Evolutionary conservation across 2,888 invertebrate species (phyloP).

Genomic region (Eupeodes latifasciatus): DNA sequence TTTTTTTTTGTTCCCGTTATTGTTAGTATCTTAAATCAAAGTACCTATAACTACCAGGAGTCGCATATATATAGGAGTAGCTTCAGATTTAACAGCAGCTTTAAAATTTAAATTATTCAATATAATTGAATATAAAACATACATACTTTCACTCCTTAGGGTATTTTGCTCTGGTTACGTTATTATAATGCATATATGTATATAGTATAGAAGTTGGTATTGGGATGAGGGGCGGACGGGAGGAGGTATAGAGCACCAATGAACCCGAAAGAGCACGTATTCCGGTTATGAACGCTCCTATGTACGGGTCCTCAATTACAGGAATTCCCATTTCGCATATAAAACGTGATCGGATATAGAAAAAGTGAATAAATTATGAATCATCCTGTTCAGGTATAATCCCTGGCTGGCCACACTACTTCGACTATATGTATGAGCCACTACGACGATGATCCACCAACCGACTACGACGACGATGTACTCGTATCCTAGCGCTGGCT

Average conservation of each 20-base stretch:
- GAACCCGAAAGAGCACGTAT: conserved; percentile 64
- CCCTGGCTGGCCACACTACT: conserved; percentile 67
- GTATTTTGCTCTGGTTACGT: conserved; percentile 5
- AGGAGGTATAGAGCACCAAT: conserved; percentile 22
- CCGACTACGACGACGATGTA: neutral
- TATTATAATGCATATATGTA: neutral
- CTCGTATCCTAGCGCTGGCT: neutral
- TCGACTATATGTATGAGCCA: neutral
- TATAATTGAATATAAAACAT: conserved; percentile 37
- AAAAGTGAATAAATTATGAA: conserved; percentile 72
- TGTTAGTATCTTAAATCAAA: conserved; percentile 17
- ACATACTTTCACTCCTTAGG: conserved; percentile 29
- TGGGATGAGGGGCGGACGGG: neutral
- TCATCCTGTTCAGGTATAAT: conserved; percentile 73
- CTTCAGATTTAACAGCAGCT: conserved; percentile 24
- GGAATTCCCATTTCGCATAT: conserved; percentile 75
- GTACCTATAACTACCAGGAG: neutral
- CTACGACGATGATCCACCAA: neutral
- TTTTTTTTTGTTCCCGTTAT: neutral
- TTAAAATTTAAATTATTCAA: conserved; percentile 46
- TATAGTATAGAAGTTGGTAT: neutral
- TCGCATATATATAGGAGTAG: neutral
- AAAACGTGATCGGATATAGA: conserved; percentile 75
- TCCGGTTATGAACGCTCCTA: conserved; percentile 64
- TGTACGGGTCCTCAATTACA: conserved; percentile 70